Conservation (phyloP, 2,888 invertebrate genomes). For the Gymnosoma rotundatum region DNA sequence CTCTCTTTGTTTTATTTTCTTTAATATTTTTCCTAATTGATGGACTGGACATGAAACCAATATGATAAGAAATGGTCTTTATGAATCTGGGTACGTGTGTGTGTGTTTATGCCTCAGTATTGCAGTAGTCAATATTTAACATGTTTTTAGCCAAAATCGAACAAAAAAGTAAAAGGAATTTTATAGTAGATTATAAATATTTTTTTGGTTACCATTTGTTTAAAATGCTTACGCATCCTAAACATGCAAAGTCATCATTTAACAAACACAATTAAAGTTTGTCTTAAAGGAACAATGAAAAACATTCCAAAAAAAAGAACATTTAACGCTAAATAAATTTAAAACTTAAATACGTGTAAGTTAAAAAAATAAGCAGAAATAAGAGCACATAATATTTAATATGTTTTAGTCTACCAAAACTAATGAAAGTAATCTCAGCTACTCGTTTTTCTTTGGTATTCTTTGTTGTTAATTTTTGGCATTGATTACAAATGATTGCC, state of each 20-base stretch:
- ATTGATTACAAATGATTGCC: slow-evolving; percentile 56
- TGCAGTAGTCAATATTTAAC: slow-evolving; percentile 56
- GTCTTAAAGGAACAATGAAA: slow-evolving; percentile 11
- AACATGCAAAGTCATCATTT: slow-evolving; percentile 34
- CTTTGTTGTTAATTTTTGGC: neutral
- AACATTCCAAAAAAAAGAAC: neutral
- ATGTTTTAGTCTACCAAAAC: neutral
- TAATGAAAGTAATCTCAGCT: neutral
- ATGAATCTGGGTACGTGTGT: slow-evolving; percentile 2
- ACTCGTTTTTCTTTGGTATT: neutral
- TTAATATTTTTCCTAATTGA: slow-evolving; percentile 54
- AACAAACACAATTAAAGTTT: slow-evolving; percentile 1
- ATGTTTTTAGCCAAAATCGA: slow-evolving; percentile 34
- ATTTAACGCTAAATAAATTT: slow-evolving; percentile 35
- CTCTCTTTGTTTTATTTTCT: slow-evolving; percentile 4
- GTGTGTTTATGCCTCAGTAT: slow-evolving; percentile 18
- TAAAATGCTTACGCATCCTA: slow-evolving; percentile 36
- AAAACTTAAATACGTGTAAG: neutral
- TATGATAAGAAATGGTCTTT: slow-evolving; percentile 46
- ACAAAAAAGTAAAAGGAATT: slow-evolving; percentile 17
- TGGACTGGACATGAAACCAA: slow-evolving; percentile 63
- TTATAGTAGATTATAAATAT: neutral
- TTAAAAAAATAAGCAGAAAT: neutral
- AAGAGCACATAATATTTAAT: neutral
- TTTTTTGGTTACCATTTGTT: slow-evolving; percentile 10